Evolutionary conservation across 2,797 vertebrate genomes (phyloP).

Genomic region (Myotis vivesi): DNA sequence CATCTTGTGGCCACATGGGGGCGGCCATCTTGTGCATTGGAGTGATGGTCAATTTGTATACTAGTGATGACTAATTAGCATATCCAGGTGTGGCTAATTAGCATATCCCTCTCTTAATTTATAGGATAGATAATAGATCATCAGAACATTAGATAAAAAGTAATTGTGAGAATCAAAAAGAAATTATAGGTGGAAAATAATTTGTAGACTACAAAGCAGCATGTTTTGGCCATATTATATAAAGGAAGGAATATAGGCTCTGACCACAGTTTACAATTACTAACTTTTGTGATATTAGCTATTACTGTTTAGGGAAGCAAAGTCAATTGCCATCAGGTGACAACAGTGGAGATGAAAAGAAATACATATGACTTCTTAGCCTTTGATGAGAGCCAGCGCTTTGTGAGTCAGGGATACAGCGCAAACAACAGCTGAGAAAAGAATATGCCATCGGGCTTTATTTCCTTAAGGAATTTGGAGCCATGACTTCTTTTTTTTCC

Average conservation of each 20-base stretch:
- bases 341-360: not conserved
- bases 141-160: not conserved
- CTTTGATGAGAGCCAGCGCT: not conserved
- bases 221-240: not conserved
- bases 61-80: too few relatives aligned
- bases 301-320: not conserved
- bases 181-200: not conserved
- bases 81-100: too few relatives aligned
- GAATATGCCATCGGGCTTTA: not conserved
- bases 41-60: too few relatives aligned
- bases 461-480: conserved; percentile 3
- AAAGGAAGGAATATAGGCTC: not conserved
- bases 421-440: not conserved
- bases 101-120: too few relatives aligned
- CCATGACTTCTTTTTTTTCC: not conserved
- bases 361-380: not conserved
- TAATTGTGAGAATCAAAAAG: not conserved
- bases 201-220: not conserved
- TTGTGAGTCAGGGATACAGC: not conserved
- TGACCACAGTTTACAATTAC: not conserved
- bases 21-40: too few relatives aligned
- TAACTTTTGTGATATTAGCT: not conserved
- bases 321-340: not conserved
- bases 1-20: too few relatives aligned
- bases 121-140: not conserved